Evolutionary conservation across 1,140 invertebrate species (phyloP).

Genomic region (Laupala kohalensis): DNA sequence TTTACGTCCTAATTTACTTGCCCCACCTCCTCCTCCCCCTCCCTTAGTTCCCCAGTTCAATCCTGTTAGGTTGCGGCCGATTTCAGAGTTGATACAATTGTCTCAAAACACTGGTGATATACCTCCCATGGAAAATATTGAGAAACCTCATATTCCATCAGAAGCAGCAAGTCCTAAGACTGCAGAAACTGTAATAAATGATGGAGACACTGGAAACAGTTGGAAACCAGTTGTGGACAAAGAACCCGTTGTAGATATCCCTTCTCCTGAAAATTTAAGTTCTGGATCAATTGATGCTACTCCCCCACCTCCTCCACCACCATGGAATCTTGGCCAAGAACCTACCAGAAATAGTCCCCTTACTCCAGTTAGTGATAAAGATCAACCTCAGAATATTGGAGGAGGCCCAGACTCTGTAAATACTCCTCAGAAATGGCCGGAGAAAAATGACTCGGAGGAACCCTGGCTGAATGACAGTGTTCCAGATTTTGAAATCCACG

Average conservation of each 20-base stretch:
- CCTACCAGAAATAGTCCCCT: background rate
- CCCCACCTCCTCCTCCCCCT: conserved; percentile 8
- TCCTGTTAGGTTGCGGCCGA: background rate
- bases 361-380: background rate
- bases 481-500: conserved; percentile 1
- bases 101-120: background rate
- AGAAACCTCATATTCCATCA: background rate
- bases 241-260: background rate
- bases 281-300: background rate
- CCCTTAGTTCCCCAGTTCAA: conserved; percentile 4
- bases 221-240: background rate
- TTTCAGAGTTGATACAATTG: background rate
- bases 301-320: background rate
- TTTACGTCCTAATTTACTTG: conserved; percentile 1
- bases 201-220: background rate
- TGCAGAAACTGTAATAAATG: background rate
- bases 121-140: background rate
- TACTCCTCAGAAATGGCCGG: background rate
- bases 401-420: background rate
- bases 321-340: background rate
- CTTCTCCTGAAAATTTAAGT: background rate
- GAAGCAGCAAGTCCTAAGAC: background rate
- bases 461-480: conserved; percentile 9
- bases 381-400: background rate
- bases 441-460: background rate